phyloP scores from a whole-genome alignment of 2,113 vertebrate species.

The Rhizomys pruinosus region DNA sequence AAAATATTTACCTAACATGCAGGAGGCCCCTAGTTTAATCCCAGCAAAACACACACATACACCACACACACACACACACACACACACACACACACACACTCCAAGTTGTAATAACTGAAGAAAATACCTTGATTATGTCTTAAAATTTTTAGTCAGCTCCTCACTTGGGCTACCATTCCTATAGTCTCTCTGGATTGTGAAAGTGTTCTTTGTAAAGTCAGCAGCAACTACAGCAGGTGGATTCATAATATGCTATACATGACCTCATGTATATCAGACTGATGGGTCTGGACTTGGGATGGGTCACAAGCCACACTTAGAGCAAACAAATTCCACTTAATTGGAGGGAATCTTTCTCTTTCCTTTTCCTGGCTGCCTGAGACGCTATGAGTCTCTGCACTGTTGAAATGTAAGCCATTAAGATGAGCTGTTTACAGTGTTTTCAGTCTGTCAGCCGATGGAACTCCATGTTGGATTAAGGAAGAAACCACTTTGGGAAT shows the following conservation, averaged over 20 bases:
- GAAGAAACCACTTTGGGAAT: neutral
- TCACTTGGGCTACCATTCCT: neutral
- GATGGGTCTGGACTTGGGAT: neutral
- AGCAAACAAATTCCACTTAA: neutral
- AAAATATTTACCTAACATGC: neutral
- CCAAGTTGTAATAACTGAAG: neutral
- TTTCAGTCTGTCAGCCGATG: constrained; percentile 21
- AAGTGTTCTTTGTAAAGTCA: neutral
- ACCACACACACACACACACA: neutral
- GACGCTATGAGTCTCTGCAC: neutral
- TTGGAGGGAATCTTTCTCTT: neutral
- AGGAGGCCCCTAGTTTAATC: neutral
- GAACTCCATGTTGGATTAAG: constrained; percentile 43
- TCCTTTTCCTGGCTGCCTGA: neutral
- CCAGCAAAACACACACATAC: neutral
- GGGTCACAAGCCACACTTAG: neutral
- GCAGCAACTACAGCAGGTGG: accelerated
- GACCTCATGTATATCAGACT: neutral
- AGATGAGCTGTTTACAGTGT: neutral
- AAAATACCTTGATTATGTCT: neutral
- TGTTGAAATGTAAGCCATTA: neutral
- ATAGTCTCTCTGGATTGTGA: neutral
- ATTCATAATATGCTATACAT: neutral
- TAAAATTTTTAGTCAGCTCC: neutral
- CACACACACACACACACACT: too few relatives aligned